phyloP scores from a whole-genome alignment of 2,888 invertebrate genomes.

The Cylindroiulus punctatus region DNA sequence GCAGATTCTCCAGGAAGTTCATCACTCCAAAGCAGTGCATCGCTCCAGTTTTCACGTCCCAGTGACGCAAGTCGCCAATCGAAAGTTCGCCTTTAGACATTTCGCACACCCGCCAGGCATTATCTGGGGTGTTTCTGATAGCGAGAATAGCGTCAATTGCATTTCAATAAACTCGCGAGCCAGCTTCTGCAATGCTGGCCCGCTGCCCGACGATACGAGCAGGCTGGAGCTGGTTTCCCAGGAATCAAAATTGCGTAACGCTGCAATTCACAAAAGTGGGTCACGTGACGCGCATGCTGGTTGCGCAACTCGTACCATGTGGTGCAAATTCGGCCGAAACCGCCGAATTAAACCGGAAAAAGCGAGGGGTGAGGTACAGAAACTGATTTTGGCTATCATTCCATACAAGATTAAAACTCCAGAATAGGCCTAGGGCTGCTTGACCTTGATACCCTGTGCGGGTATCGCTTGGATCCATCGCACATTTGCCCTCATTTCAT shows the following conservation, averaged over 20 bases:
- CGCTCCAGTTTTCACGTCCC: background rate
- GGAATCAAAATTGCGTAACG: background rate
- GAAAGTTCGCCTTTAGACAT: background rate
- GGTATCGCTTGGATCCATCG: background rate
- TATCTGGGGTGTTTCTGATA: background rate
- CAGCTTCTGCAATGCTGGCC: background rate
- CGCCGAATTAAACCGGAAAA: background rate
- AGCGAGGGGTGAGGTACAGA: background rate
- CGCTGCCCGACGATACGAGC: background rate
- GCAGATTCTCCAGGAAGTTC: background rate
- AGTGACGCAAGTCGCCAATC: background rate
- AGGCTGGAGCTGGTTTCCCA: background rate
- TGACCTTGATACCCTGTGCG: background rate
- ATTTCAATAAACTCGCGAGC: too few species aligned
- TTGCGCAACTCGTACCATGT: background rate
- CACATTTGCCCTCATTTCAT: too few species aligned
- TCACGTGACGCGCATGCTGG: background rate
- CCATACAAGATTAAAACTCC: background rate
- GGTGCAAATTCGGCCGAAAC: background rate
- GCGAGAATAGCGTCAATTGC: too few species aligned
- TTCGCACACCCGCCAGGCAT: background rate
- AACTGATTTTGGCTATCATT: background rate
- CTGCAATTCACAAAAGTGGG: background rate
- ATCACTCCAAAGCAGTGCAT: background rate
- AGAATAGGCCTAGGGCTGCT: background rate